Conservation (phyloP, 2,888 invertebrate genomes). For the Apamea epomidion region DNA sequence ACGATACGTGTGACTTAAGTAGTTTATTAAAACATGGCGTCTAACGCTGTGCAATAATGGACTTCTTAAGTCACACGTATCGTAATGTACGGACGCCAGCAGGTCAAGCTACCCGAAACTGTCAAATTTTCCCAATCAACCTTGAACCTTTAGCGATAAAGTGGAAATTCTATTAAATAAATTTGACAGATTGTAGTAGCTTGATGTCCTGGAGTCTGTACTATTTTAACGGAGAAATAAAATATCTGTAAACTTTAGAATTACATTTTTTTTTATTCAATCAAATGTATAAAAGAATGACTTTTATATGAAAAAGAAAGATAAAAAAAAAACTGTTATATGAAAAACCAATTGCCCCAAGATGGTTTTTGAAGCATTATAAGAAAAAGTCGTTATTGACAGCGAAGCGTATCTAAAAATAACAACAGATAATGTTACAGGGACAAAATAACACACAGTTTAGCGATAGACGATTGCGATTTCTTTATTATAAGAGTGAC, state of each 20-base stretch:
- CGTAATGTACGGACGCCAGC: neutral
- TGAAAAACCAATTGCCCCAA: constrained; percentile 63
- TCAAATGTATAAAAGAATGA: neutral
- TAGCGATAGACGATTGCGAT: constrained; percentile 60
- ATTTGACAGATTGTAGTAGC: no score
- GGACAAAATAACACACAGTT: constrained; percentile 84
- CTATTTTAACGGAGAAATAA: no score
- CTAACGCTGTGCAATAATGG: neutral
- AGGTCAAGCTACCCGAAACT: no score
- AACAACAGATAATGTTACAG: constrained; percentile 78
- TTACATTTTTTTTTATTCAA: neutral
- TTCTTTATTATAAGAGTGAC: neutral
- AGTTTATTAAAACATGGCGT: neutral
- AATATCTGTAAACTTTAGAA: neutral
- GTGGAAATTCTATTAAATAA: no score
- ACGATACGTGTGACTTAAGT: neutral
- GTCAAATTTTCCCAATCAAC: no score
- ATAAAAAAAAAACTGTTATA: constrained; percentile 15
- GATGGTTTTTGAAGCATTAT: constrained; percentile 52
- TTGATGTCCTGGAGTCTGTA: no score
- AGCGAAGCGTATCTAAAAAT: constrained; percentile 61
- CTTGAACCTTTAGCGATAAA: no score
- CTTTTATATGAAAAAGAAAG: neutral
- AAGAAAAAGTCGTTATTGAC: constrained; percentile 51
- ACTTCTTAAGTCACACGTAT: neutral